Percentiles rank a stretch among this genome's conserved stretches.
phyloP scores from a whole-genome alignment of 35 echinoderm and acorn worm genomes.

The Diadema setosum region DNA sequence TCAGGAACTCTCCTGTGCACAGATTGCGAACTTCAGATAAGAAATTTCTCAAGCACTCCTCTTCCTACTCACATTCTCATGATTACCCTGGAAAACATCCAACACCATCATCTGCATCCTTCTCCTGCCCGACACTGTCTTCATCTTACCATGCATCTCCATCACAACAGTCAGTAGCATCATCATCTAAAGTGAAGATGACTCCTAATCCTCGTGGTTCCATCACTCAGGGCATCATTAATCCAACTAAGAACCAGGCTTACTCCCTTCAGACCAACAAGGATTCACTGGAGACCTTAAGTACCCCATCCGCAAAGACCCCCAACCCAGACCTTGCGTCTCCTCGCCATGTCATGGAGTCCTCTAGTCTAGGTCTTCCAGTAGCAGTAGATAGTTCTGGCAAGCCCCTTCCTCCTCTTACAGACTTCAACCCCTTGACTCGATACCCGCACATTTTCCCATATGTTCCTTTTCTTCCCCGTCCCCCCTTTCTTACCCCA shows the following conservation, averaged over 20 bases:
- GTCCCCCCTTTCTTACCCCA: constrained; percentile 37
- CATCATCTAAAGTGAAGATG: constrained; percentile 44
- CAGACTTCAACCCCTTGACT: background rate
- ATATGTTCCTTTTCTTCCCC: constrained; percentile 36
- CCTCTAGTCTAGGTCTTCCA: constrained; percentile 18
- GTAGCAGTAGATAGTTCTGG: constrained; percentile 22
- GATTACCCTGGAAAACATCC: background rate
- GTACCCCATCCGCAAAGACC: background rate
- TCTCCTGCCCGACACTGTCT: too few relatives aligned
- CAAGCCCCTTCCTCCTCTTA: background rate
- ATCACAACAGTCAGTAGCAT: background rate
- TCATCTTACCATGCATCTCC: background rate
- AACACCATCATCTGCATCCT: background rate
- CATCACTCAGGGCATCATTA: constrained; percentile 79
- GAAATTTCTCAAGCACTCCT: background rate
- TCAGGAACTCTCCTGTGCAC: constrained; percentile 1
- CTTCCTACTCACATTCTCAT: background rate
- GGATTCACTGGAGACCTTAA: background rate
- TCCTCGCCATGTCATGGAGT: background rate
- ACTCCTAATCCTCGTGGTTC: constrained; percentile 61
- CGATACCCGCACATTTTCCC: constrained; percentile 36
- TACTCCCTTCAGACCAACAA: background rate
- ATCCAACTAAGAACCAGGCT: background rate
- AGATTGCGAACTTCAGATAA: constrained; percentile 2
- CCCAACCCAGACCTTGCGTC: background rate